These are phyloP conservation scores for Aurelia aurita complex sp. Pacific DNA, from an alignment of 30 jellyfish, hydroid and myxozoan species.

Conservation along the genomic window DNA sequence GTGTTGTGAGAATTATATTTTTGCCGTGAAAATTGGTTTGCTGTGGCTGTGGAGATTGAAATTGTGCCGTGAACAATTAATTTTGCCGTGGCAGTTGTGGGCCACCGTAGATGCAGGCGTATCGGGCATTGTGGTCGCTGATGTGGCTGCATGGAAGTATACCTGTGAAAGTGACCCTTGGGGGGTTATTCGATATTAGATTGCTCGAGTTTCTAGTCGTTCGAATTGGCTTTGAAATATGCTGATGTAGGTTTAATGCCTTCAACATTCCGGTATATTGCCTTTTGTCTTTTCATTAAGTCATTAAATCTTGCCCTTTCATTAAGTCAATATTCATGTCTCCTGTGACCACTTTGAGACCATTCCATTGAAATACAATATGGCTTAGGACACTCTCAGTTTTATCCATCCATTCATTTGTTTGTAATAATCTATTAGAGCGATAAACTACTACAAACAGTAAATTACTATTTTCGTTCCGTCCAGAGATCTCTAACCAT, in stretches of 20 bases:
- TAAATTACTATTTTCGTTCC: conserved; percentile 48
- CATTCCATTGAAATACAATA: no score
- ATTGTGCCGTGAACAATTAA: no score
- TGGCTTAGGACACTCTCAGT: no score
- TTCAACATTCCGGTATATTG: background rate
- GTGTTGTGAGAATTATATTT: no score
- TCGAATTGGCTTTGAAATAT: conserved; percentile 53
- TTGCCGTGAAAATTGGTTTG: no score
- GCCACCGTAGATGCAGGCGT: conserved; percentile 27
- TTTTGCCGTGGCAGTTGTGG: no score
- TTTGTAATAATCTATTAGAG: conserved; percentile 19
- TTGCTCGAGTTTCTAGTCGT: conserved; percentile 10
- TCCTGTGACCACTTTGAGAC: no score
- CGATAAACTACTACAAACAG: conserved; percentile 46
- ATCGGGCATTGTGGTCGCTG: conserved; percentile 39
- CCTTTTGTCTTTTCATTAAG: no score
- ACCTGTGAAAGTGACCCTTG: conserved; percentile 24
- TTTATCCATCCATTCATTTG: background rate
- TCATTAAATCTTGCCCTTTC: no score
- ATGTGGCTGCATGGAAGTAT: conserved; percentile 29
- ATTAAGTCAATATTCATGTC: no score
- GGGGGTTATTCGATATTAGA: conserved; percentile 15
- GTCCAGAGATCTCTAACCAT: conserved; percentile 52
- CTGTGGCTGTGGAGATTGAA: no score
- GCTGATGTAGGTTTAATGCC: conserved; percentile 21